Evolutionary conservation across 2,797 vertebrate genomes (phyloP).

Genomic region (Gephyroberyx darwinii): DNA sequence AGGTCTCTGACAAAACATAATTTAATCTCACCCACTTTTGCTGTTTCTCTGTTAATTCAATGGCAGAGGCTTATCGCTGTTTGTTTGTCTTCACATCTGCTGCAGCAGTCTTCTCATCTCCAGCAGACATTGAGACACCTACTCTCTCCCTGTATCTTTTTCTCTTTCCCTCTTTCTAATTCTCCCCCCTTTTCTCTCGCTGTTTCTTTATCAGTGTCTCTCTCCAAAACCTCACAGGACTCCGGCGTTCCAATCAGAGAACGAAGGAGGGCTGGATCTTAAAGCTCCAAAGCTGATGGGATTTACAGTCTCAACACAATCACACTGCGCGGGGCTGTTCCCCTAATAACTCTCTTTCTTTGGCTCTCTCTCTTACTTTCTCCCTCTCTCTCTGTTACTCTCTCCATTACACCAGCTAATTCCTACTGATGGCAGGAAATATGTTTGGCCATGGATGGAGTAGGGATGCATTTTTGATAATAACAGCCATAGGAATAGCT

Average conservation of each 20-base stretch:
- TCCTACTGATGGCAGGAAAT: constrained; percentile 18
- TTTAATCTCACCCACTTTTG: not conserved
- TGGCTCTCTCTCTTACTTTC: constrained; percentile 5
- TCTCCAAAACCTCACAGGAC: constrained; percentile 42
- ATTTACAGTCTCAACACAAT: constrained; percentile 59
- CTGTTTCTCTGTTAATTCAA: constrained; percentile 6
- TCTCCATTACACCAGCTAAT: constrained; percentile 6
- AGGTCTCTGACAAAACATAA: not conserved
- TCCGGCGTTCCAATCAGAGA: constrained; percentile 39
- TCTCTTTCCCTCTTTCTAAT: constrained; percentile 10
- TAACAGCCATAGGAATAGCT: constrained; percentile 17
- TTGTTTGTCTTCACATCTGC: constrained; percentile 34
- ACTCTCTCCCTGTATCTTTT: not conserved
- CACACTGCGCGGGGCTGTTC: constrained; percentile 26
- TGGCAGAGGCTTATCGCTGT: constrained; percentile 8
- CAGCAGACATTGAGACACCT: constrained; percentile 1
- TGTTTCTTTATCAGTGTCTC: constrained; percentile 7
- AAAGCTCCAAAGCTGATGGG: constrained; percentile 57
- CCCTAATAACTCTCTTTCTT: constrained; percentile 29
- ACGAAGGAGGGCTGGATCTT: constrained; percentile 24
- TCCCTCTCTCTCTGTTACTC: constrained; percentile 13
- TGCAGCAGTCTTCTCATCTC: constrained; percentile 13
- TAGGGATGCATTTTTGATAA: constrained; percentile 9
- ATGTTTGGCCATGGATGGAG: constrained; percentile 23
- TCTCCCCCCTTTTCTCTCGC: constrained; percentile 11